Conservation (phyloP, 2,888 invertebrate genomes). For the Euphydryas editha region DNA sequence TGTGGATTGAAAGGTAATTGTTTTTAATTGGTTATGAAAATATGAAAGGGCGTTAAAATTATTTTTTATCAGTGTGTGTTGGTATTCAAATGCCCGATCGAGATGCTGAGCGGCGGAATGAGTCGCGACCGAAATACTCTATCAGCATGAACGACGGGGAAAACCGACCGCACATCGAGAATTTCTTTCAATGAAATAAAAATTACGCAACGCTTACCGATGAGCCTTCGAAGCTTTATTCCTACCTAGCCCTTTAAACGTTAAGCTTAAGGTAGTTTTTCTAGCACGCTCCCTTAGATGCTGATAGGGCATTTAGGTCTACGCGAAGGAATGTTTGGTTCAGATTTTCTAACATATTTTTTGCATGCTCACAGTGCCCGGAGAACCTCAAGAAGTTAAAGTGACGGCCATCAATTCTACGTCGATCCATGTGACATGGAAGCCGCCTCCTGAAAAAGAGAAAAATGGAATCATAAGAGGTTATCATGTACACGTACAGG, state of each 20-base stretch:
- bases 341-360: constrained; percentile 51
- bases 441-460: constrained; percentile 95
- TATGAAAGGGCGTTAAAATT: constrained; percentile 79
- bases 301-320: constrained; percentile 83
- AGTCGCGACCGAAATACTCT: constrained; percentile 76
- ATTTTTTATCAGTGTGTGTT: constrained; percentile 84
- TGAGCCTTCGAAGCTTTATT: constrained; percentile 62
- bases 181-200: constrained; percentile 41
- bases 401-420: constrained; percentile 96
- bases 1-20: constrained; percentile 83
- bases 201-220: constrained; percentile 56
- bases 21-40: constrained; percentile 81
- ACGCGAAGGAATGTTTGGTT: constrained; percentile 51
- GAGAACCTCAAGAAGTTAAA: constrained; percentile 97
- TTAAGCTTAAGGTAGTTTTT: constrained; percentile 71
- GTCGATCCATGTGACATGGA: constrained; percentile 97
- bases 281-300: constrained; percentile 80
- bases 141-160: constrained; percentile 75
- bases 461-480: constrained; percentile 98
- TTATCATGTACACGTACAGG: constrained; percentile 98
- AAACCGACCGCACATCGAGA: constrained; percentile 72
- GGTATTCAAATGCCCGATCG: constrained; percentile 89
- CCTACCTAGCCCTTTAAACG: constrained; percentile 64
- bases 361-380: constrained; percentile 92
- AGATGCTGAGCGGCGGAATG: constrained; percentile 78